Conservation (phyloP, 2,113 vertebrate genomes). For the Motacilla tschutschensis region DNA sequence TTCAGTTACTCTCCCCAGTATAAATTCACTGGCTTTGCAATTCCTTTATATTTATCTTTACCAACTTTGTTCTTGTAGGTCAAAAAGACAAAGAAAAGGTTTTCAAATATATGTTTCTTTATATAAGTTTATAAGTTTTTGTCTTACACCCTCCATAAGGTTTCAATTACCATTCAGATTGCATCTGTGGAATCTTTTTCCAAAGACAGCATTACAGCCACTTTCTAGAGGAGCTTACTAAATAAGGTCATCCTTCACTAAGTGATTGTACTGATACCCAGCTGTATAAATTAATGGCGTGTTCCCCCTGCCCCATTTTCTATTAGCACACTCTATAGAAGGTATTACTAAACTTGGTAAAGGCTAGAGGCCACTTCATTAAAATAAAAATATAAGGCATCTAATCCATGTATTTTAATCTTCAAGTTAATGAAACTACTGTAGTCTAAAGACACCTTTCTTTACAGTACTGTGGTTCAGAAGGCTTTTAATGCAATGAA, state of each 20-base stretch:
- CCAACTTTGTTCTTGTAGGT: not conserved
- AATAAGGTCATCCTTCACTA: not conserved
- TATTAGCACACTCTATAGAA: not conserved
- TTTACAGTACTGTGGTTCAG: not conserved
- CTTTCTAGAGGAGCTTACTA: not conserved
- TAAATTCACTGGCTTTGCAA: not conserved
- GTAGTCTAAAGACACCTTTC: not conserved
- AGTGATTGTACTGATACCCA: not conserved
- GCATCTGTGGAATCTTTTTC: not conserved
- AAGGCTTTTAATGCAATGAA: not conserved
- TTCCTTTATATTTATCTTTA: not conserved
- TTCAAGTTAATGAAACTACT: not conserved
- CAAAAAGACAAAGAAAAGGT: not conserved
- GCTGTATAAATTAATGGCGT: not conserved
- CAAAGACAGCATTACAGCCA: not conserved
- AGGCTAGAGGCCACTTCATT: not conserved
- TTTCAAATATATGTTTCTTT: not conserved
- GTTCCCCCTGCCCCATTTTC: not conserved
- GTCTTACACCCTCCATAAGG: not conserved
- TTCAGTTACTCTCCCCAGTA: not conserved
- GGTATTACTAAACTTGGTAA: not conserved
- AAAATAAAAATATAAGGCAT: not conserved
- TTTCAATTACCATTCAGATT: not conserved
- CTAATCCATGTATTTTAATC: not conserved
- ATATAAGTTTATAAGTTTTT: not conserved